Percentiles rank a stretch among this genome's conserved stretches.
Evolutionary conservation across 2,888 invertebrate species (phyloP).

Genomic region (Ceriagrion tenellum): DNA sequence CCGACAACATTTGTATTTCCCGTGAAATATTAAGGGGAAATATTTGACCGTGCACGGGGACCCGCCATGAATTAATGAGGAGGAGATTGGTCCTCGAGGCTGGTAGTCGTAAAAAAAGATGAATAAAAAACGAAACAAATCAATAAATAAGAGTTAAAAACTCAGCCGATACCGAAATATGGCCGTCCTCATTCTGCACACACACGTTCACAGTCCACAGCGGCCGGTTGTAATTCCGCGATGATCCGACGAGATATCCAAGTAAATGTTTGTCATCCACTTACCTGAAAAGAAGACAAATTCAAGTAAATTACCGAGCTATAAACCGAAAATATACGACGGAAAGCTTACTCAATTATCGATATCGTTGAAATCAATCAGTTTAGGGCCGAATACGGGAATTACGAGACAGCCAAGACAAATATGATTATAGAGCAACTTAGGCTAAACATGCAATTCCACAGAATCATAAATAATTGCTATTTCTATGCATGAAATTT

Average conservation of each 20-base stretch:
- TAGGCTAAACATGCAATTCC: no score
- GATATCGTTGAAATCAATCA: no score
- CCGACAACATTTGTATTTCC: not conserved
- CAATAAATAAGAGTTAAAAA: not conserved
- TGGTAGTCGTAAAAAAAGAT: not conserved
- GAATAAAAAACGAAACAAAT: not conserved
- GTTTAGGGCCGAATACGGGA: no score
- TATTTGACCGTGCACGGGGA: not conserved
- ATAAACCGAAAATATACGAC: not conserved
- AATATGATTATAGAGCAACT: no score
- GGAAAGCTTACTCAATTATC: no score
- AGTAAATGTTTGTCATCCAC: not conserved
- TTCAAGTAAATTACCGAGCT: not conserved
- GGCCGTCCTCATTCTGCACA: not conserved
- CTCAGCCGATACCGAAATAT: not conserved
- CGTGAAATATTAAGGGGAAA: not conserved
- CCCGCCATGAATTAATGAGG: not conserved
- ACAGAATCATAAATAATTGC: no score
- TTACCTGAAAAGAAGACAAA: not conserved
- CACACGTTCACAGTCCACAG: not conserved
- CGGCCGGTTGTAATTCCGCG: not conserved
- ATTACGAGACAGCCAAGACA: no score
- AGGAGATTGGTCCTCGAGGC: not conserved
- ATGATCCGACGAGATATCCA: not conserved
- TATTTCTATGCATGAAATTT: no score